These are phyloP conservation scores for Mobula birostris DNA, from an alignment of 2,113 vertebrate species.

Conservation along the genomic window DNA sequence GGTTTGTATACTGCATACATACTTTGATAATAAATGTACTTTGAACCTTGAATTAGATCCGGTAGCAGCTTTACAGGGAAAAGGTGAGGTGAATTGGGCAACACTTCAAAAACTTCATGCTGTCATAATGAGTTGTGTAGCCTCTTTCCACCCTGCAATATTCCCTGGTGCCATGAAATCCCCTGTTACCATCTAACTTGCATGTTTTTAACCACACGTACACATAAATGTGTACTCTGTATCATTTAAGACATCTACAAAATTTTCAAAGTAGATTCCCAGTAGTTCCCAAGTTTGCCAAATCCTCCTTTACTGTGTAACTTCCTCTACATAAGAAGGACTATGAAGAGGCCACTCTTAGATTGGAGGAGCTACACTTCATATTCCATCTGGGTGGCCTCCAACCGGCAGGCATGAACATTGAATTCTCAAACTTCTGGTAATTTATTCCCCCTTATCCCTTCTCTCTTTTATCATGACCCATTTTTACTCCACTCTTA, in stretches of 20 bases:
- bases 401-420: no score
- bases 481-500: no score
- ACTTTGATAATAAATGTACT: no score
- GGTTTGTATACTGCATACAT: no score
- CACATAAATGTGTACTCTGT: background rate
- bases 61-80: background rate
- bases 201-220: background rate
- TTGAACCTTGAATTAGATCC: no score
- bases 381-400: no score
- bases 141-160: background rate
- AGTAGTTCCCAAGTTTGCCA: background rate
- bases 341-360: no score
- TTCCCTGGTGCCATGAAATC: background rate
- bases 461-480: no score
- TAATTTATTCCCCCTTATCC: no score
- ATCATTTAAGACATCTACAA: background rate
- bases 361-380: no score
- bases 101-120: background rate
- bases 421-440: no score
- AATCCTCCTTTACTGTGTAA: background rate
- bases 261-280: slow-evolving; percentile 4
- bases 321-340: background rate
- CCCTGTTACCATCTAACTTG: background rate
- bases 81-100: background rate
- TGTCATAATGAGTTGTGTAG: background rate